Conservation (phyloP, 2,797 vertebrate species). For the Dipus sagitta region DNA sequence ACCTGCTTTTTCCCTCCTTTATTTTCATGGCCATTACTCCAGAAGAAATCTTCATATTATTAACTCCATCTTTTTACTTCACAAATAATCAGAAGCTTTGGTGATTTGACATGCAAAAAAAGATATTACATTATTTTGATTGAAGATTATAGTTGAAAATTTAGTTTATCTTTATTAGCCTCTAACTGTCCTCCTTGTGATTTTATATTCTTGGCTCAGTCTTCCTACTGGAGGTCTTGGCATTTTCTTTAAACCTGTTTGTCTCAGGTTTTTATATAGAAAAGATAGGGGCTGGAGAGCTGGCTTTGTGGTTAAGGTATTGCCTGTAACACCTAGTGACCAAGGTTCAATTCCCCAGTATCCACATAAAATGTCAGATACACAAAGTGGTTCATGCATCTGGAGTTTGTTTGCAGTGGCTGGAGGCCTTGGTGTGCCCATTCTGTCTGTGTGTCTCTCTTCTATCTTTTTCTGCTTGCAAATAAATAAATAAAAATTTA, state of each 20-base stretch:
- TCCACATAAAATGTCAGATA: too few species aligned
- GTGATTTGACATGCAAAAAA: not conserved
- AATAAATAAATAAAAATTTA: too few species aligned
- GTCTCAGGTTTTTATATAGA: not conserved
- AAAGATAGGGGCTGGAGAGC: not conserved
- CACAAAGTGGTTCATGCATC: too few species aligned
- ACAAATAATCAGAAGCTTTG: not conserved
- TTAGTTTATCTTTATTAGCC: conserved; percentile 20
- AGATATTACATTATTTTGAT: not conserved
- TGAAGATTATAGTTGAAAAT: conserved; percentile 43
- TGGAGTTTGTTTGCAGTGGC: too few species aligned
- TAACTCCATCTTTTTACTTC: not conserved
- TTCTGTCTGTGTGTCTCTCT: too few species aligned
- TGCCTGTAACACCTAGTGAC: too few species aligned
- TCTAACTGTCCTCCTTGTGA: conserved; percentile 31
- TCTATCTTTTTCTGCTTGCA: too few species aligned
- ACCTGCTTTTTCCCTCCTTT: not conserved
- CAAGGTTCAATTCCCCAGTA: too few species aligned
- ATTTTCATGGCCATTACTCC: not conserved
- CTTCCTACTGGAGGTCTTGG: not conserved
- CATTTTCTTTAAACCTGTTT: conserved; percentile 12
- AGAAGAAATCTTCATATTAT: not conserved
- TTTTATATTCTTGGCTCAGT: not conserved
- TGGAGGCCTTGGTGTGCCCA: too few species aligned
- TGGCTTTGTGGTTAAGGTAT: too few species aligned